Evolutionary conservation across 2,797 vertebrate species (phyloP).

Genomic region (Leptodactylus fallax): DNA sequence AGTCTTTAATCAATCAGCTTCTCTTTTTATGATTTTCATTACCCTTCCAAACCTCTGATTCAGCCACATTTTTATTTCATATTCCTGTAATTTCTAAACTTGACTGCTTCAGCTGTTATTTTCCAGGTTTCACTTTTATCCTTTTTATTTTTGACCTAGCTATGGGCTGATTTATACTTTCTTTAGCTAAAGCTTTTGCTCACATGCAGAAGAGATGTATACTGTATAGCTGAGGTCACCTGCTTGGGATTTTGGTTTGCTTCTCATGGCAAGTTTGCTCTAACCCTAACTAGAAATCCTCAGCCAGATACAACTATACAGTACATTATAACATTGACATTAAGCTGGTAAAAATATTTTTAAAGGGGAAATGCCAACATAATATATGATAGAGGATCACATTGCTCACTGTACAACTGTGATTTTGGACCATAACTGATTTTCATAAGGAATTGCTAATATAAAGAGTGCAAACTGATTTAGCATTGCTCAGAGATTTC

Average conservation of each 20-base stretch:
- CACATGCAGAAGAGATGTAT: neutral
- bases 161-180: conserved; percentile 5
- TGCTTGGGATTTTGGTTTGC: no score
- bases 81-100: conserved; percentile 61
- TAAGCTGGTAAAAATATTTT: neutral
- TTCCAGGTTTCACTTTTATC: conserved; percentile 46
- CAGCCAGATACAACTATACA: no score
- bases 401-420: neutral
- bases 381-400: neutral
- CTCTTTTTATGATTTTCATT: conserved; percentile 60
- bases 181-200: conserved; percentile 20
- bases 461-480: neutral
- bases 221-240: neutral
- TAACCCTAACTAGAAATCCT: no score
- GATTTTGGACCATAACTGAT: neutral
- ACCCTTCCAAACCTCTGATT: conserved; percentile 64
- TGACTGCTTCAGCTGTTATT: conserved; percentile 54
- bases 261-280: neutral
- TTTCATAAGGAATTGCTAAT: neutral
- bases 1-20: conserved; percentile 62
- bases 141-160: neutral
- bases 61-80: conserved; percentile 64
- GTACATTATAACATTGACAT: no score
- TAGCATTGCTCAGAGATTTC: neutral
- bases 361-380: neutral